Evolutionary conservation across 1,140 invertebrate species (phyloP), one percentile per base, ranked within the genome.

Genomic region (Drosophila mojavensis): DNA sequence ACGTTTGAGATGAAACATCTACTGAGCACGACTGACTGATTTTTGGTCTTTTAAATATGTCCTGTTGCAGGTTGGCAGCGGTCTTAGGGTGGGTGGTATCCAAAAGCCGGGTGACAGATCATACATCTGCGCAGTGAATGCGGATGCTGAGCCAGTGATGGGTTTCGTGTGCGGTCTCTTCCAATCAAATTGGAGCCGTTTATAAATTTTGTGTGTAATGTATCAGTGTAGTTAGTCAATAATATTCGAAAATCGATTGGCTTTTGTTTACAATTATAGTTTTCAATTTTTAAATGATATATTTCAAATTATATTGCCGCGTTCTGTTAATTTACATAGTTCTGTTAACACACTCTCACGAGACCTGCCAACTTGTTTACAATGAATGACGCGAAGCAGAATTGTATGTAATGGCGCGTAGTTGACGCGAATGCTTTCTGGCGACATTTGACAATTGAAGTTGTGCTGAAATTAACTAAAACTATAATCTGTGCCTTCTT

Each of bases 71-170:
- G 43, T 47, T 54, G 30, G 4, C 5, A 2, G 9, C 28, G 54
- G 33, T 6, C 13, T 48, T 36, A 24, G 53, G 59, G 75, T 54
- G 51, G 59, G 26, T 48, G 45, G 79, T 67, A 77, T 79, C 69
- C 65, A 88, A 86, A 88, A 67, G 83, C 83, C 83, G 83, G 83
- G 62, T 86, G 79, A 86, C 83, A 83, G 76, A 58, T 78, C 17
- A 1, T 71, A 78, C 77, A 83, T 55, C 76, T 86, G 82, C 82
- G 82, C 82, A 88, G 26, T 77, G 65, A 61, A 62, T 74, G 83
- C 50, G 69, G 69, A 72, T 72, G 69, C 55, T 66, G 63, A 36
- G 4, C n/a, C 2, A 5, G 5, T 26, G 24, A 50, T 66, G 55
- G 30, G 3, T 11, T 13, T 43, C 20, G 28, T 26, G 17, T 33